Base-by-base conservation (phyloP, 1,140 invertebrate genomes). In the Physella acuta region DNA sequence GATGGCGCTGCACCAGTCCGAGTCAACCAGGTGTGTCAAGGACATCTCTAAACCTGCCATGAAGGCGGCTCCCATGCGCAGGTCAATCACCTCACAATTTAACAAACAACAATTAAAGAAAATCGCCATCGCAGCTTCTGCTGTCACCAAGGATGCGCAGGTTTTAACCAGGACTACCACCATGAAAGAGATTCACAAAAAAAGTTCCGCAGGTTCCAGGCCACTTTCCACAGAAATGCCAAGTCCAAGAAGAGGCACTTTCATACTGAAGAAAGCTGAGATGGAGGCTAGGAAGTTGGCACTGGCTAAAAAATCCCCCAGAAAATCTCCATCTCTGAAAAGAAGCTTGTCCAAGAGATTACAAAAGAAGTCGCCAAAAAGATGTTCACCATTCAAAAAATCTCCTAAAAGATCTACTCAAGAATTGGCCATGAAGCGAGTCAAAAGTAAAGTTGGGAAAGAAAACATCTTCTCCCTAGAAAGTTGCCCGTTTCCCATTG, bases 21-120 rank as follows among this genome's bases (percentile, higher is more conserved):
- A n/a, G n/a, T n/a, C n/a, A n/a, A n/a, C n/a, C n/a, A 11, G 44
- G 37, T 62, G 39, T 30, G 1, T 26, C 26, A 1, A 20, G 31
- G 37, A 60, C 36, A 44, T 2, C 36, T 30, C n/a, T 24, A 17
- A 62, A 4, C 5, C 37, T 8, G 2, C 60, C 31, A 16, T 5
- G 24, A 26, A 31, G 37, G 11, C 26, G 30, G 49, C 3, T 17
- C 26, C 62, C 20, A 65, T 31, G n/a, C 62, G 62, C 34, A 51
- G 49, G n/a, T 65, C 62, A 1, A 52, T 65, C 16, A 52, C 62
- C 36, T 53, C 44, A 20, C 49, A 52, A n/a, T 65, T 65, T 34
- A 26, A 61, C 37, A 69, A 69, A 52, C 58, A 33, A 16, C 37
- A 69, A 33, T 17, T 51, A 30, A 49, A 34, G 33, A 61, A 37